A percentile compares a stretch with the other conserved stretches of the same genome.
Evolutionary conservation across 2,888 invertebrate genomes (phyloP).

Genomic region (Dione vanillae): DNA sequence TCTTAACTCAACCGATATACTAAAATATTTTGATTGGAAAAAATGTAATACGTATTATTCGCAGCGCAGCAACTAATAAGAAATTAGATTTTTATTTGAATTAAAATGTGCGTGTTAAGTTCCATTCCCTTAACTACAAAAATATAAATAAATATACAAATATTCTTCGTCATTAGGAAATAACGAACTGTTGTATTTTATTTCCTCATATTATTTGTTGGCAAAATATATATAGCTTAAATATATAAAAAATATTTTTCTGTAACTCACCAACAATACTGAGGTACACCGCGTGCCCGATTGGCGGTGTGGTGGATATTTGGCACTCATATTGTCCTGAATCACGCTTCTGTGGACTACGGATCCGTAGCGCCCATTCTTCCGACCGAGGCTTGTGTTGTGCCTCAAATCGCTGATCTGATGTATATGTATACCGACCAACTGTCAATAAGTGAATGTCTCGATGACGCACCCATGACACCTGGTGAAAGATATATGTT

Average conservation of each 20-base stretch:
- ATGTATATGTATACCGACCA: conserved; percentile 94
- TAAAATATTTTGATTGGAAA: no score
- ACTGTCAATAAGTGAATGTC: conserved; percentile 96
- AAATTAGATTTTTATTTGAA: no score
- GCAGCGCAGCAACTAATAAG: no score
- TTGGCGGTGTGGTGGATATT: conserved; percentile 93
- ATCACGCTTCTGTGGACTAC: conserved; percentile 90
- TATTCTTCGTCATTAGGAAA: no score
- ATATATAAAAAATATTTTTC: not conserved
- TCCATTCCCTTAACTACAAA: no score
- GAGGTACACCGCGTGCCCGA: conserved; percentile 90
- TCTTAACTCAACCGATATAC: no score
- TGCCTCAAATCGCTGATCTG: conserved; percentile 91
- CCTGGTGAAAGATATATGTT: conserved; percentile 83
- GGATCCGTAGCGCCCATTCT: conserved; percentile 91
- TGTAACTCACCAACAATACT: conserved; percentile 90
- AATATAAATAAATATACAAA: no score
- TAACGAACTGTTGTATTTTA: no score
- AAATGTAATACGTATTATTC: no score
- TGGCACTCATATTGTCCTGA: conserved; percentile 94
- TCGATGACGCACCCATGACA: conserved; percentile 95
- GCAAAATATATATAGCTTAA: no score
- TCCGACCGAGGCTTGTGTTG: conserved; percentile 93
- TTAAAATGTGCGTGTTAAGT: no score
- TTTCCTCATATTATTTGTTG: no score